A percentile compares a stretch with the other conserved stretches of the same genome.
Evolutionary conservation across 2,113 vertebrate genomes (phyloP).

Genomic region (Gadus macrocephalus): DNA sequence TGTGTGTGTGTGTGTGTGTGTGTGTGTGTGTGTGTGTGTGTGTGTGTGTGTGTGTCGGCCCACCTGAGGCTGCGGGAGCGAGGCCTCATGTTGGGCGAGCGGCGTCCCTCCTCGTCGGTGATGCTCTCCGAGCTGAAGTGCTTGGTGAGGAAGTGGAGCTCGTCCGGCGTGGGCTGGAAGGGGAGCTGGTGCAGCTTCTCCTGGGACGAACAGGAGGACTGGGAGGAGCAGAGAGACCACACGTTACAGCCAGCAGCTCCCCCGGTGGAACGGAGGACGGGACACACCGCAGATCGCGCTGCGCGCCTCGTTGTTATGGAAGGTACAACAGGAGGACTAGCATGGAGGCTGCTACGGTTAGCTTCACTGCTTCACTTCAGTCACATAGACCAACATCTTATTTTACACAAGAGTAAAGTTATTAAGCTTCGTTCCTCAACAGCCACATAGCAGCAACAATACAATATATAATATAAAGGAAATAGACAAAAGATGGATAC

Average conservation of each 20-base stretch:
- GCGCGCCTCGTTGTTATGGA: not conserved
- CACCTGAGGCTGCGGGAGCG: conserved; percentile 92
- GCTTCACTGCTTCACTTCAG: not conserved
- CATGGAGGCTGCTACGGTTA: not conserved
- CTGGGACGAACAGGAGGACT: conserved; percentile 99
- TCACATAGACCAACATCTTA: too few species aligned
- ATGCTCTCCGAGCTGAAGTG: conserved; percentile 98
- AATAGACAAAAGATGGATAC: too few species aligned
- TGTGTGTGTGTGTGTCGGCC: conserved; percentile 1
- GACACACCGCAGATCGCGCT: not conserved
- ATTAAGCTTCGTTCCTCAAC: too few species aligned
- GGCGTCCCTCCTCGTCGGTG: conserved; percentile 89
- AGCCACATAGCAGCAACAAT: too few species aligned
- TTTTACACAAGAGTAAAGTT: too few species aligned
- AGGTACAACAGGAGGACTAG: not conserved
- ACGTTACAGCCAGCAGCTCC: conserved; percentile 65
- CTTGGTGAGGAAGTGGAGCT: conserved; percentile 97
- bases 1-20: too few species aligned
- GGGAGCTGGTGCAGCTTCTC: conserved; percentile 98
- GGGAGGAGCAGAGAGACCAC: conserved; percentile 75
- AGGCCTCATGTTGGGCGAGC: conserved; percentile 89
- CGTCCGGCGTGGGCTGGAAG: conserved; percentile 94
- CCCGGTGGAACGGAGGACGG: not conserved
- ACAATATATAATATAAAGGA: too few species aligned
- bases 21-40: too few species aligned